Evolutionary conservation across 1,140 invertebrate genomes (phyloP).

Genomic region (Pogonus chalceus): DNA sequence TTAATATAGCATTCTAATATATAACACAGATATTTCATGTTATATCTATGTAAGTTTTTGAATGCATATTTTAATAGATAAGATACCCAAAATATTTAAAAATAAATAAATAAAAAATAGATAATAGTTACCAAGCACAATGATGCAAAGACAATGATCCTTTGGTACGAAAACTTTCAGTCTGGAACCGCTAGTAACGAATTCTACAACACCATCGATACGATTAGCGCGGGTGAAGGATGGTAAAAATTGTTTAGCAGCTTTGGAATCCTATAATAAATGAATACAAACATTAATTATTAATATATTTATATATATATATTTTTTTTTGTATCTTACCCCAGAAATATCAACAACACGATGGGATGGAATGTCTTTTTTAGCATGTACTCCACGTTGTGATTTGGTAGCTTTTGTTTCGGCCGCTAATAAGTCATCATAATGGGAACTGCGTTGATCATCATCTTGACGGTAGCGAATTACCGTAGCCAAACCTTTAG

Average conservation of each 20-base stretch:
- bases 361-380: conserved; percentile 73
- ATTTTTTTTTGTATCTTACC: conserved; percentile 38
- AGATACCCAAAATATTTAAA: not conserved
- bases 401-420: conserved; percentile 88
- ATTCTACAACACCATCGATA: conserved; percentile 88
- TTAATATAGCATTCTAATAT: conserved; percentile 9
- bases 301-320: too few species aligned
- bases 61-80: not conserved
- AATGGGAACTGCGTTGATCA: conserved; percentile 88
- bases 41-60: not conserved
- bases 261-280: conserved; percentile 52
- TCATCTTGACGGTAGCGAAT: conserved; percentile 90
- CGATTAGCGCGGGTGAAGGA: conserved; percentile 77
- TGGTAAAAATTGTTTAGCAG: conserved; percentile 86
- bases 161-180: conserved; percentile 88
- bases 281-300: too few species aligned
- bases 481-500: conserved; percentile 85
- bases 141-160: conserved; percentile 90
- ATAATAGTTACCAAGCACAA: conserved; percentile 64
- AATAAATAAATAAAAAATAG: conserved; percentile 1
- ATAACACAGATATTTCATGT: not conserved
- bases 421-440: conserved; percentile 87
- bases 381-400: conserved; percentile 69
- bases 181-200: conserved; percentile 88
- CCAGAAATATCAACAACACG: conserved; percentile 82